Conservation (phyloP, 1,140 invertebrate species). For the Chrysomallon squamiferum region DNA sequence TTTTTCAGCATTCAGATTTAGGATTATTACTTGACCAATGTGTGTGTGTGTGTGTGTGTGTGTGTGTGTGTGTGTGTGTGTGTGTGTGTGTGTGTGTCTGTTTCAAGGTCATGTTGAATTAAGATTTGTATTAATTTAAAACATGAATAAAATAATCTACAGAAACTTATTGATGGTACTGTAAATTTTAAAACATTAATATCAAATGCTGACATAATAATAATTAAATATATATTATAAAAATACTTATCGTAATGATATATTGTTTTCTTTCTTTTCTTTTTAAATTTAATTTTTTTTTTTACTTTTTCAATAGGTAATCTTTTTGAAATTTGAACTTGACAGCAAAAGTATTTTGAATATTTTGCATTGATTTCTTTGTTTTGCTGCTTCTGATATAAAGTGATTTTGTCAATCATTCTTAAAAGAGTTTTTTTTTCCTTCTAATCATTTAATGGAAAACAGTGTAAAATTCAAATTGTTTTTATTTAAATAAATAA, state of each 20-base stretch:
- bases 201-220: neutral
- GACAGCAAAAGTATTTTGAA: neutral
- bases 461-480: neutral
- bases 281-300: neutral
- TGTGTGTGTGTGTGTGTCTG: neutral
- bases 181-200: neutral
- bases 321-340: neutral
- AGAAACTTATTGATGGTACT: neutral
- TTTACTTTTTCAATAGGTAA: neutral
- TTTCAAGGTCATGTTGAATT: neutral
- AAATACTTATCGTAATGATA: neutral
- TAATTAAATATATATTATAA: neutral
- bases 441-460: neutral
- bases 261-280: neutral
- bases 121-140: neutral
- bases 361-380: neutral
- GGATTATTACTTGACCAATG: neutral
- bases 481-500: neutral
- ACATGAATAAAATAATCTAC: neutral
- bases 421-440: neutral
- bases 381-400: neutral
- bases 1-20: neutral
- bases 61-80: neutral
- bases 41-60: no score
- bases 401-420: neutral